Evolutionary conservation across 1,140 invertebrate species (phyloP).

Genomic region (Camponotus pennsylvanicus): DNA sequence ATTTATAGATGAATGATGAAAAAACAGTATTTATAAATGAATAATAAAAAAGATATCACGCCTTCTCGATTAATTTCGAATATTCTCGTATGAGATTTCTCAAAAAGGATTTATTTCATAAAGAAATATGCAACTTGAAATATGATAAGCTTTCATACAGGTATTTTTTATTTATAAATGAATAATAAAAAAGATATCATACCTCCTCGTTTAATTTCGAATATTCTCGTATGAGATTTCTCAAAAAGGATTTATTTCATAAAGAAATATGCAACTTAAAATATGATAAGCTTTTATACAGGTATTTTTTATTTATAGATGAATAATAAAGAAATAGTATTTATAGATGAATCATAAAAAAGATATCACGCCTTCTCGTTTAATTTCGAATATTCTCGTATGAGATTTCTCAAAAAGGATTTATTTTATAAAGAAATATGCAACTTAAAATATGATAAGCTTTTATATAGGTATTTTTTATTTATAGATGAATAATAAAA

Average conservation of each 20-base stretch:
- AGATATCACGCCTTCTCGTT: not conserved
- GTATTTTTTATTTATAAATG: not conserved
- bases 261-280: no score
- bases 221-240: no score
- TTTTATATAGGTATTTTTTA: not conserved
- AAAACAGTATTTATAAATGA: not conserved
- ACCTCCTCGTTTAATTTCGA: no score
- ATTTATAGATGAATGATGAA: no score
- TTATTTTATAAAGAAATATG: not conserved
- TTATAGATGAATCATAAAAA: not conserved
- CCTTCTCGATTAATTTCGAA: not conserved
- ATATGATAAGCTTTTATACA: no score
- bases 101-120: not conserved
- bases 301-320: no score
- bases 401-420: not conserved
- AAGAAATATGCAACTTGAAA: not conserved
- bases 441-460: not conserved
- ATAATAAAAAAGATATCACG: not conserved
- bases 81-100: not conserved
- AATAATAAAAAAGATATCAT: no score
- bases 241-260: no score
- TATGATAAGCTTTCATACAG: not conserved
- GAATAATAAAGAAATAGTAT: no score
- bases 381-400: not conserved
- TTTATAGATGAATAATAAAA: not conserved